Conservation (phyloP, 2,113 vertebrate species). For the Hypanus sabinus region DNA sequence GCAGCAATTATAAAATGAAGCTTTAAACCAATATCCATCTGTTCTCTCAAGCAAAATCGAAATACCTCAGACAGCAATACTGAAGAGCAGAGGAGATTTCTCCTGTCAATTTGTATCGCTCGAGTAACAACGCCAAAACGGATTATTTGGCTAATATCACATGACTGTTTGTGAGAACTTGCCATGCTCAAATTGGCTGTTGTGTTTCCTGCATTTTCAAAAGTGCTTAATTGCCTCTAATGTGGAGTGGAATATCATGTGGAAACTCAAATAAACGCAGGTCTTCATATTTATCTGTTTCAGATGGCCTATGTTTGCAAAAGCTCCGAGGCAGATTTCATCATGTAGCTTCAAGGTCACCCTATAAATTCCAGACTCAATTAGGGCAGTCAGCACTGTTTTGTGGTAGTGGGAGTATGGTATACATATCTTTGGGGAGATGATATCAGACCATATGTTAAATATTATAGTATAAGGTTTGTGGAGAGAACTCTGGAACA, state of each 20-base stretch:
- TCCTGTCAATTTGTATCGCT: neutral
- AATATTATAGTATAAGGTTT: conserved; percentile 6
- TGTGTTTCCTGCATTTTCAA: neutral
- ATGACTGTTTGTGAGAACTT: neutral
- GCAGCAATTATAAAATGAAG: too few relatives aligned
- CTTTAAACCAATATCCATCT: neutral
- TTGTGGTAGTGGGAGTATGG: neutral
- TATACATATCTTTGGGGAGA: conserved; percentile 20
- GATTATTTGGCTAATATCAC: neutral
- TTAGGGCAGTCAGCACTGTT: neutral
- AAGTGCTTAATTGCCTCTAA: neutral
- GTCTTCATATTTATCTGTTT: neutral
- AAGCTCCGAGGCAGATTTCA: neutral
- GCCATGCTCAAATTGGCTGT: neutral
- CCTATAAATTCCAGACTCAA: neutral
- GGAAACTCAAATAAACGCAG: neutral
- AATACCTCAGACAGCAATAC: neutral
- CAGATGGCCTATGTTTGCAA: neutral
- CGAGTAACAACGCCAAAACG: neutral
- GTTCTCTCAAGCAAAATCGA: neutral
- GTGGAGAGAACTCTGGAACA: conserved; percentile 7
- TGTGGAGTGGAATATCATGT: neutral
- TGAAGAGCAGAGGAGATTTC: neutral
- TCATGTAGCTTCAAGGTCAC: neutral
- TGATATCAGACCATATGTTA: conserved; percentile 31